Evolutionary conservation across 2,888 invertebrate species (phyloP), one percentile per base, ranked within the genome.

Genomic region (Uropetala carovei): DNA sequence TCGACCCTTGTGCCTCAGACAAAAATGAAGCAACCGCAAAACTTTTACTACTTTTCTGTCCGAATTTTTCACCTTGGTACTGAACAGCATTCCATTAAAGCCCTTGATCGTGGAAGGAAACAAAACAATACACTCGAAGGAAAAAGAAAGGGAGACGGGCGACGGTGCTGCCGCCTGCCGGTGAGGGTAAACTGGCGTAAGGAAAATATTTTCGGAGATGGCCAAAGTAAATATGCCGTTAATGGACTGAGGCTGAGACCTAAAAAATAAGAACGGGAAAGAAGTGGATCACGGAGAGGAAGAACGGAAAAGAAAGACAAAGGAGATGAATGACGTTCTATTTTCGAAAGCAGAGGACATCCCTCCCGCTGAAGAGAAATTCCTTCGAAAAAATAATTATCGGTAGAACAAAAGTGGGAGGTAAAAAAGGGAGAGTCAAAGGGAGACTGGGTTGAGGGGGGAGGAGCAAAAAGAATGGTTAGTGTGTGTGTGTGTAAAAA

Each of bases 201-300:
- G 27, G 60, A 86, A 86, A 86, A 86, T 86, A 30, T 86, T 86
- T 86, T 86, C 60, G 30, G 60, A 86, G 86, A 60, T 86, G 86
- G 86, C 59, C 86, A 86, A 86, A 86, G 86, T 86, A 86, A 86
- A 86, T 86, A 86, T 60, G 59, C 86, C 86, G 86, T 86, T 86
- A 86, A 86, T 86, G 86, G 86, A 86, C 86, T 60, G 86, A 60
- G 57, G 86, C 86, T 86, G 86, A 60, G 59, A 86, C 86, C 22
- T 16, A 16, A 60, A 60, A 83, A 83, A 83, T 57, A 57, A 83
- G 64, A 83, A 43, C 83, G 3, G 5, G 1, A 18, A n/a, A n/a
- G 83, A 43, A 43, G 57, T 18, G n/a, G 56, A 83, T 18, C 18
- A 83, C 14, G 27, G 82, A 0, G 82, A 82, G 16, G n/a, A n/a